Conservation (phyloP, 2,888 invertebrate genomes). For the Drosophila phalerata region DNA sequence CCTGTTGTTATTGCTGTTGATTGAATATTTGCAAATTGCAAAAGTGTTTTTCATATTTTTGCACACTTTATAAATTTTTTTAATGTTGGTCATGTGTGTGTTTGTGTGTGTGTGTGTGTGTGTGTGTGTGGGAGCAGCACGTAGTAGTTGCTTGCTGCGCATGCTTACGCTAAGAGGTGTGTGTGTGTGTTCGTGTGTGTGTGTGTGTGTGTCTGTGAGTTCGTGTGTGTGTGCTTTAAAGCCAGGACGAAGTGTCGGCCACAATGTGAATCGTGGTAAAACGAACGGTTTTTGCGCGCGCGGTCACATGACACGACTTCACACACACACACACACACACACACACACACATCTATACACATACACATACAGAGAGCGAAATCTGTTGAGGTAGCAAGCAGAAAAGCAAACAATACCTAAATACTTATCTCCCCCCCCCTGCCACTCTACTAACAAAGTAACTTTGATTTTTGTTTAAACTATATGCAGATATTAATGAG, state of each 20-base stretch:
- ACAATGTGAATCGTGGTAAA: constrained; percentile 57
- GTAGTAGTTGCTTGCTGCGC: constrained; percentile 60
- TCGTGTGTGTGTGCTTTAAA: constrained; percentile 8
- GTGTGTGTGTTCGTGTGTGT: constrained; percentile 40
- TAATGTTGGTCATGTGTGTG: too few relatives aligned
- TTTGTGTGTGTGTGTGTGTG: constrained; percentile 2
- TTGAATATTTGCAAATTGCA: constrained; percentile 21
- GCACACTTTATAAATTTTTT: constrained; percentile 13
- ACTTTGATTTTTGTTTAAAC: constrained; percentile 50
- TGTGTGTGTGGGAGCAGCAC: constrained; percentile 19
- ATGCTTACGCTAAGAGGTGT: constrained; percentile 73
- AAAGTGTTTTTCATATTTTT: constrained; percentile 18
- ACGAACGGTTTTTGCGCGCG: constrained; percentile 72
- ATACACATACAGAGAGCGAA: constrained; percentile 43
- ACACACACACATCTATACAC: constrained; percentile 21
- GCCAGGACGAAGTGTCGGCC: constrained; percentile 46
- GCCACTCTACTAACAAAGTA: not conserved
- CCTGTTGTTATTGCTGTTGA: not conserved
- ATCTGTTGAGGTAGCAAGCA: constrained; percentile 79
- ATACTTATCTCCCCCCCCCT: not conserved
- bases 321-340: constrained; percentile 41
- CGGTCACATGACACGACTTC: constrained; percentile 76
- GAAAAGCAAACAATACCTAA: constrained; percentile 47
- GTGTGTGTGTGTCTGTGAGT: constrained; percentile 47
- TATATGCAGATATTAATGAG: constrained; percentile 35